Percentiles rank a stretch among this genome's conserved stretches.
phyloP scores from a whole-genome alignment of 2,797 vertebrate species.

The Catamblyrhynchus diadema region DNA sequence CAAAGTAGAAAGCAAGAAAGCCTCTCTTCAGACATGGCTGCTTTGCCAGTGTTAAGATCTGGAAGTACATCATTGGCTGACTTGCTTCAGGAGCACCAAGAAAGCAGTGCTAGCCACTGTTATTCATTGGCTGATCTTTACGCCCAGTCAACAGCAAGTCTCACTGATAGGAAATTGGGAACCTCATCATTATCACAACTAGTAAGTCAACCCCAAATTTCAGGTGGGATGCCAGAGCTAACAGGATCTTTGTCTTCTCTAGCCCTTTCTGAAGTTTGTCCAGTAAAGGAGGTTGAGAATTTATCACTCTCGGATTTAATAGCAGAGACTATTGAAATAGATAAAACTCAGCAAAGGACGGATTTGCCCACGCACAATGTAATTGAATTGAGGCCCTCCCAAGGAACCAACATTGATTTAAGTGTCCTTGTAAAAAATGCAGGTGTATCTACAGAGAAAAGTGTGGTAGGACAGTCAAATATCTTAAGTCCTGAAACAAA shows the following conservation, averaged over 20 bases:
- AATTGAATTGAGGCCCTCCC: constrained; percentile 54
- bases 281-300: constrained; percentile 61
- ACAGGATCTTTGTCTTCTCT: constrained; percentile 80
- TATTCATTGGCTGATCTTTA: constrained; percentile 67
- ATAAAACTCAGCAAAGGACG: constrained; percentile 38
- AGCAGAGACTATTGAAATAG: constrained; percentile 69
- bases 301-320: constrained; percentile 76
- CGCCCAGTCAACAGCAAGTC: constrained; percentile 38
- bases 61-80: constrained; percentile 85
- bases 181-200: constrained; percentile 76
- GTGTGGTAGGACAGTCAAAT: constrained; percentile 1
- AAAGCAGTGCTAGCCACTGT: constrained; percentile 64
- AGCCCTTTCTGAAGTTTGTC: constrained; percentile 71
- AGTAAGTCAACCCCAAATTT: constrained; percentile 62
- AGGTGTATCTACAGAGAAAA: constrained; percentile 33
- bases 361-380: constrained; percentile 1
- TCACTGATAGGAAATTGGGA: constrained; percentile 55
- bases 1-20: constrained; percentile 65
- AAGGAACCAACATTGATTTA: constrained; percentile 80
- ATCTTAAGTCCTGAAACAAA: constrained; percentile 49
- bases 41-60: constrained; percentile 56
- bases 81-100: constrained; percentile 85
- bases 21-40: constrained; percentile 38
- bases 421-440: constrained; percentile 79
- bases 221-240: constrained; percentile 69